Percentiles rank a stretch among this genome's conserved stretches.
These are phyloP conservation scores for Emberiza fucata DNA, from an alignment of 2,113 vertebrate genomes.

Conservation along the genomic window DNA sequence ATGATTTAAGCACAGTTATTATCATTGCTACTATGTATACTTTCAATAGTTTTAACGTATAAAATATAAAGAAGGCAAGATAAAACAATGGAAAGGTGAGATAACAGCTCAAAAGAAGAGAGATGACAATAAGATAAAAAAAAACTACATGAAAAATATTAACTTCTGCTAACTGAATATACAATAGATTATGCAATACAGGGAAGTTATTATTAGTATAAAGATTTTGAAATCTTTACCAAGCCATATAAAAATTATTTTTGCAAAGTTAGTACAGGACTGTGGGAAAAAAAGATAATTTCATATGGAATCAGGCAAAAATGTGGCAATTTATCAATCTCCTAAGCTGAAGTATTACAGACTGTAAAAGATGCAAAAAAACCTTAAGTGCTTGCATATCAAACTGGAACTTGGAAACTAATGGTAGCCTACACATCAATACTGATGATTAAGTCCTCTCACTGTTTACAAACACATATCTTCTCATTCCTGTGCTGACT, in stretches of 20 bases:
- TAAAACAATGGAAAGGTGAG: background rate
- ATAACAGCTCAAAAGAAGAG: background rate
- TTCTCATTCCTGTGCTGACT: background rate
- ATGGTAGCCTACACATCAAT: background rate
- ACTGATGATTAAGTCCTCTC: background rate
- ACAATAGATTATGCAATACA: background rate
- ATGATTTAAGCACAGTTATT: background rate
- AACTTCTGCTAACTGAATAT: background rate
- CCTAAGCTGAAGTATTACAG: background rate
- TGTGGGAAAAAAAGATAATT: background rate
- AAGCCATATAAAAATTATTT: background rate
- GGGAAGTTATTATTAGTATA: background rate
- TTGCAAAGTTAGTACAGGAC: background rate
- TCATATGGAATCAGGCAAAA: background rate
- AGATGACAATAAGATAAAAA: background rate
- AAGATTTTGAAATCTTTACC: background rate
- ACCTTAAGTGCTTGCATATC: background rate
- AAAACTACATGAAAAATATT: background rate
- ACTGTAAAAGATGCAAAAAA: background rate
- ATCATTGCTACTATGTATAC: background rate
- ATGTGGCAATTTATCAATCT: background rate
- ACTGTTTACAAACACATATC: background rate
- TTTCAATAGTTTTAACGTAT: background rate
- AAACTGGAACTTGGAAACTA: background rate
- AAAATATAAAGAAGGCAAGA: background rate